Base-by-base conservation (phyloP, 2,888 invertebrate genomes). In the Ganaspis brasiliensis region DNA sequence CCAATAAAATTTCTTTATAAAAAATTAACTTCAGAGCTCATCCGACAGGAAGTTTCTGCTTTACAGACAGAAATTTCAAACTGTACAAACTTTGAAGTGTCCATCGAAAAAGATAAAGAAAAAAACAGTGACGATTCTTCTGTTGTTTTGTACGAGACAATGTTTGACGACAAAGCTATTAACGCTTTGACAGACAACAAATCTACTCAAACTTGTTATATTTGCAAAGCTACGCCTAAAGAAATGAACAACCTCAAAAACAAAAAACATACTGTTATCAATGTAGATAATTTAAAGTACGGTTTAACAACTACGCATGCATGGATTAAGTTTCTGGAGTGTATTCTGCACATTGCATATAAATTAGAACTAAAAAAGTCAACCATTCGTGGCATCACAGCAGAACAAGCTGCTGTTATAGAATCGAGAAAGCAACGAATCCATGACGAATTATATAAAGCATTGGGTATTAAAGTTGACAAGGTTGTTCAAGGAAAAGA, bases 201-300 rank as follows among this genome's bases (percentile, higher is more conserved):
- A n/a, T 67, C 70, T 12, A 74, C 56, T 21, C 40, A 70, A 26
- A 70, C 19, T 2, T 56, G 74, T 35, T 76, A 73, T 56, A 31
- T 73, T 16, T 76, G 73, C 26, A 71, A 19, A 37, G 12, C 37
- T 1, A 77, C 70, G 35, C 73, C 77, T 2, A 74, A 70, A 12
- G 71, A 77, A 70, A 77, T 77, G 77, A 77, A 77, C 55, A 37
- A 77, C 55, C 24, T 77, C 2, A 40, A n/a, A 3, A 45, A 72
- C 37, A 45, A 63, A 19, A 74, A 74, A 40, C 26, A 74, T 16
- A 14, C 24, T 26, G 4, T 2, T 14, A 5, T 26, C 12, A 12
- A 24, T 26, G 52, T 21, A 2, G 72, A 75, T 4, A 31, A 72
- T 52, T 61, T 72, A 21, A 12, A 55, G 10, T 61, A 71, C n/a